Conservation (phyloP, 2,888 invertebrate species). For the Caenorhabditis parvicauda region DNA sequence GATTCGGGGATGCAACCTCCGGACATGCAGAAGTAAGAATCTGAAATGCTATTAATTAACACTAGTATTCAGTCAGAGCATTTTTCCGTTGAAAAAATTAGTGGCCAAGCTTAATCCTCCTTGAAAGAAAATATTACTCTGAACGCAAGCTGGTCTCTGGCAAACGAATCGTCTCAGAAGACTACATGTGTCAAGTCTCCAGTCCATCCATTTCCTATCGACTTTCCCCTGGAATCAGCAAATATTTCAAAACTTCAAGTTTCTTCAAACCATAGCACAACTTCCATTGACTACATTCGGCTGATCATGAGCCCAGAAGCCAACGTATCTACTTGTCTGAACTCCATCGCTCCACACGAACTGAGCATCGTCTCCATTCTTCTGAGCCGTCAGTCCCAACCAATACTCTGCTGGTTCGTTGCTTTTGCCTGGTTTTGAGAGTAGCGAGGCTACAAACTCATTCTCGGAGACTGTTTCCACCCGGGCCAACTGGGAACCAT, state of each 20-base stretch:
- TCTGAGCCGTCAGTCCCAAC: slow-evolving; percentile 48
- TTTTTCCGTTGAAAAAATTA: slow-evolving; percentile 6
- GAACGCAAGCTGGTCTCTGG: slow-evolving; percentile 79
- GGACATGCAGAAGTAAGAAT: slow-evolving; percentile 61
- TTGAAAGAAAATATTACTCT: slow-evolving; percentile 3
- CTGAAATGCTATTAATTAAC: slow-evolving; percentile 29
- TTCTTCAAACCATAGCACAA: slow-evolving; percentile 71
- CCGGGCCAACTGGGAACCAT: slow-evolving; percentile 88
- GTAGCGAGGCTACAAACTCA: slow-evolving; percentile 82
- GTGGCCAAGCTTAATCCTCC: slow-evolving; percentile 1
- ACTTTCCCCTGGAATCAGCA: neutral
- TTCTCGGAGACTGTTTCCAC: slow-evolving; percentile 87
- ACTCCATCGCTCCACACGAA: slow-evolving; percentile 62
- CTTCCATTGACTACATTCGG: slow-evolving; percentile 84
- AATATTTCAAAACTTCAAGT: slow-evolving; percentile 4
- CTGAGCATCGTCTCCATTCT: slow-evolving; percentile 31
- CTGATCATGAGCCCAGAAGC: slow-evolving; percentile 86
- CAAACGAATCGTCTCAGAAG: slow-evolving; percentile 91
- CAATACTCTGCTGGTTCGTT: slow-evolving; percentile 43
- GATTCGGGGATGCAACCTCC: slow-evolving; percentile 58
- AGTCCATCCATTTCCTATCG: slow-evolving; percentile 66
- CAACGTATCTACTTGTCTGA: slow-evolving; percentile 63
- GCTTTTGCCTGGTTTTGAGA: slow-evolving; percentile 64
- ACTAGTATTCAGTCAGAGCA: neutral
- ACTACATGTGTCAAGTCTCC: slow-evolving; percentile 92